Conservation (phyloP, 2,888 invertebrate species). For the Seira sanloemensis region DNA sequence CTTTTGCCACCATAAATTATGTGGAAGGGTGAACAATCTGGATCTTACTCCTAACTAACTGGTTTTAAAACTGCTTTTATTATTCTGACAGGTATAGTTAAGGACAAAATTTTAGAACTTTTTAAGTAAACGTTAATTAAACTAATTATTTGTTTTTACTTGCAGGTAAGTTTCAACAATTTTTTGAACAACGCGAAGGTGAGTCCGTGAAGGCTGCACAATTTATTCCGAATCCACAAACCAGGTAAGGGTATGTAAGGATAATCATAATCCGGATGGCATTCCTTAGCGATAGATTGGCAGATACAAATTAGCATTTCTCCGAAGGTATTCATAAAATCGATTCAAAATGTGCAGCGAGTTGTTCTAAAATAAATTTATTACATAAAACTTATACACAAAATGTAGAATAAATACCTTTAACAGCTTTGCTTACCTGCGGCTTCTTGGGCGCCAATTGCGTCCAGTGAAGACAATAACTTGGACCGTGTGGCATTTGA, state of each 20-base stretch:
- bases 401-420: no score
- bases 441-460: no score
- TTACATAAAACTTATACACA: no score
- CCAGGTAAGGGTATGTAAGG: background rate
- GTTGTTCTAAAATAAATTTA: no score
- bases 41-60: slow-evolving; percentile 27
- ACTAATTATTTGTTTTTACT: slow-evolving; percentile 27
- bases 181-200: background rate
- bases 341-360: no score
- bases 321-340: no score
- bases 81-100: background rate
- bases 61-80: slow-evolving; percentile 4
- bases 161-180: slow-evolving; percentile 49
- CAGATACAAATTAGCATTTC: no score
- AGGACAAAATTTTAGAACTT: background rate
- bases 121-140: background rate
- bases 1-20: background rate
- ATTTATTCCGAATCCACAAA: background rate
- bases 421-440: no score
- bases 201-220: slow-evolving; percentile 38
- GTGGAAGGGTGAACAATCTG: slow-evolving; percentile 18
- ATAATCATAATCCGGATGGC: background rate
- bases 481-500: no score
- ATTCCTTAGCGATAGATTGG: no score
- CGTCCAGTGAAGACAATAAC: no score